Base-by-base conservation (phyloP, 2,888 invertebrate species). In the Tanaodytes sp. region DNA sequence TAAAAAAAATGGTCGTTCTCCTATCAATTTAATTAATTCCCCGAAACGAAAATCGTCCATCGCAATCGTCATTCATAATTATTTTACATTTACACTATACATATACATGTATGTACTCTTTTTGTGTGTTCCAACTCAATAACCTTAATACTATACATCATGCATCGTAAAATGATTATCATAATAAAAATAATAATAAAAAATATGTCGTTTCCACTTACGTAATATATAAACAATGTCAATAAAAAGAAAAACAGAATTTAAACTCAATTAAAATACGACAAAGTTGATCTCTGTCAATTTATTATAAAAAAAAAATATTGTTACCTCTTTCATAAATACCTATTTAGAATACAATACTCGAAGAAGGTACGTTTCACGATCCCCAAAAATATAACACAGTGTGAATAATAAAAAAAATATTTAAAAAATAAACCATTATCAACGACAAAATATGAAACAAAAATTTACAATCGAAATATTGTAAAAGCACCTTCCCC, bases 21-120 rank as follows among this genome's bases (percentile, higher is more conserved):
- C 48, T 14, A 39, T 48, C 37, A 55, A 33, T 42, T 33, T 15
- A 49, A 45, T 51, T n/a, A n/a, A n/a, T n/a, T n/a, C n/a, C 40
- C 20, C 30, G 31, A 36, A 31, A 30, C 45, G 57, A 59, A 30
- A 69, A 58, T 27, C 36, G 67, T 72, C 66, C 67, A 74, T 67
- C 70, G 70, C 66, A 65, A 54, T 69, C 72, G 61, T 55, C 64
- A 72, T 71, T 74, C 67, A 72, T n/a, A n/a, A n/a, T n/a, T n/a
- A n/a, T n/a, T n/a, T n/a, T n/a, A n/a, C n/a, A n/a, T 70, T 69
- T 71, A 71, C 58, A 59, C 67, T 71, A 73, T 63, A 72, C 69
- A 68, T 67, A 69, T 71, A 72, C 70, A 75, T 70, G 72, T 72
- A 23, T 23, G 8, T 23, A 23, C 4, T 23, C 8, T 72, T 67